These are phyloP conservation scores for Iguana delicatissima DNA, from an alignment of 2,797 vertebrate genomes.

Conservation along the genomic window DNA sequence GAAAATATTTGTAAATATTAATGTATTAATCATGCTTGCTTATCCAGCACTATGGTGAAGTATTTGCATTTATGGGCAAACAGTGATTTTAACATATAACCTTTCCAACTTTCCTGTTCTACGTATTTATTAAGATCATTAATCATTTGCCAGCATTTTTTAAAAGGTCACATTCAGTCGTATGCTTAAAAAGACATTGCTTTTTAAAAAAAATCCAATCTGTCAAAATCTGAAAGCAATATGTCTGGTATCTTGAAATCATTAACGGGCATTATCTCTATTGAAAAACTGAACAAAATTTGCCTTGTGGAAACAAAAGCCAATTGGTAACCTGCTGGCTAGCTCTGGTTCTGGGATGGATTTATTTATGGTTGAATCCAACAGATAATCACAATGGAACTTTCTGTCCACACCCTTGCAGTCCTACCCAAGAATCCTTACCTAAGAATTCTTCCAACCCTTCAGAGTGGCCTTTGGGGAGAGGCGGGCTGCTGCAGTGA, in stretches of 20 bases:
- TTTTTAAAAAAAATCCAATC: slow-evolving; percentile 24
- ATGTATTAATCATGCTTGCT: slow-evolving; percentile 40
- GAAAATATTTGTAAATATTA: slow-evolving; percentile 72
- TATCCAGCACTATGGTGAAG: slow-evolving; percentile 47
- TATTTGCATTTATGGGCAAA: slow-evolving; percentile 62
- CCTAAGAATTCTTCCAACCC: too few relatives aligned
- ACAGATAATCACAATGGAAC: neutral
- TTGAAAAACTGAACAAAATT: slow-evolving; percentile 9
- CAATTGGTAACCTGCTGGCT: neutral
- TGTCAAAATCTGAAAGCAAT: slow-evolving; percentile 46
- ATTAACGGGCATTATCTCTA: slow-evolving; percentile 3
- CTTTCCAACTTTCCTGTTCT: slow-evolving; percentile 61
- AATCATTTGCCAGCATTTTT: slow-evolving; percentile 56
- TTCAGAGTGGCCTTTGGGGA: neutral
- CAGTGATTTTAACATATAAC: slow-evolving; percentile 64
- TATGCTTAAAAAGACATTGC: slow-evolving; percentile 40
- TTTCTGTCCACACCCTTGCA: neutral
- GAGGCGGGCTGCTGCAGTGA: neutral
- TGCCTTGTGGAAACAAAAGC: neutral
- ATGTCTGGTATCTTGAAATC: slow-evolving; percentile 28
- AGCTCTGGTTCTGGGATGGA: neutral
- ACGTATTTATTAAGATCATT: slow-evolving; percentile 68
- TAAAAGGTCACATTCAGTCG: slow-evolving; percentile 56
- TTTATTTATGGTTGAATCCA: neutral
- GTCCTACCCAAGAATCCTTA: neutral